Evolutionary conservation across 2,797 vertebrate genomes (phyloP), one percentile per base, ranked within the genome.

Genomic region (Phrynocephalus guinanensis): DNA sequence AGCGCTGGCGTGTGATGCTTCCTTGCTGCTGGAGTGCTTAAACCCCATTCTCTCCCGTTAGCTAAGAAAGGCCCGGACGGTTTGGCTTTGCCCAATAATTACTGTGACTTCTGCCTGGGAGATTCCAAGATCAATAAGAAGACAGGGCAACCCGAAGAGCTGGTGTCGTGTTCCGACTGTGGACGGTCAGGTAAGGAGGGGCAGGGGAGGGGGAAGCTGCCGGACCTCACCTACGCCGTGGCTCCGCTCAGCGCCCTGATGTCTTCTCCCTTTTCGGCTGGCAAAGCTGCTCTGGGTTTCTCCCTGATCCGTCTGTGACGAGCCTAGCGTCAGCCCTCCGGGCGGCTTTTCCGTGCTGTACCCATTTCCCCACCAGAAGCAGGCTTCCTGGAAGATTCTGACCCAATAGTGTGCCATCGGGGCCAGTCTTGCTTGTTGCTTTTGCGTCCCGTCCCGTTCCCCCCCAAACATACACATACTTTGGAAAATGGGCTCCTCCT

Each of bases 151-250:
- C 97, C 98, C 0, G 98, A 99, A 87, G 98, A 98, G 94, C 95
- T 99, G 92, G 98, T 99, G 90, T 99, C 98, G n/a, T 99, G 98
- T 94, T 99, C 98, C 0, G 98, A 99, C 95, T 99, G 98, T 1
- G 98, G 98, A 38, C 98, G 98, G 91, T 99, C 98, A 89, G 98
- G 98, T 99, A 95, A 10, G 6, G 2, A 10, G 6, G 2, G 5
- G 9, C 20, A 26, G 6, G 4, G 28, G 38, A 3, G 3, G 24
- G 10, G 20, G 15, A 30, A 30, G 50, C 11, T 0, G 73, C 26
- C 5, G 16, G 56, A 63, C 3, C 9, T 11, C 33, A 13, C 71
- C 3, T 18, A 38, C 30, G 28, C 26, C 7, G 44, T 28, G 30
- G 33, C 10, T 1, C 15, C n/a, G 44, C 50, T 56, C 26, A 7